Conservation (phyloP, 2,797 vertebrate species). For the Cuculus canorus region DNA sequence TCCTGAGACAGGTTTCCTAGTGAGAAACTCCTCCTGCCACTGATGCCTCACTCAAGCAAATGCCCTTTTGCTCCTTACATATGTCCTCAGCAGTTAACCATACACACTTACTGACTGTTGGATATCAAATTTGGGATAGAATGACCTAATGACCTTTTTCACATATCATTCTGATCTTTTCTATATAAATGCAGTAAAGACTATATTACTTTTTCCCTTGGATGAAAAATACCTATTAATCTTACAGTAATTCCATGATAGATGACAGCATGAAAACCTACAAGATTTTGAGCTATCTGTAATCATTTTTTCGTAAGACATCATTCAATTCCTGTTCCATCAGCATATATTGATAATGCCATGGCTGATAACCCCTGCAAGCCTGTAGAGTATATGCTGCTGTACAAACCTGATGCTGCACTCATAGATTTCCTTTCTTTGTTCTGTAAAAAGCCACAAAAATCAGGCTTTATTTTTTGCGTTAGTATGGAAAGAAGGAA, state of each 20-base stretch:
- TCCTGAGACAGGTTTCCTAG: background rate
- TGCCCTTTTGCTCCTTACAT: background rate
- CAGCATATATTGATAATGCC: background rate
- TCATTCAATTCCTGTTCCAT: background rate
- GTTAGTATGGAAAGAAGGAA: background rate
- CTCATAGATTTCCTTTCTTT: background rate
- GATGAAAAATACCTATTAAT: background rate
- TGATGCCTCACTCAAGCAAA: background rate
- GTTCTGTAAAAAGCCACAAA: background rate
- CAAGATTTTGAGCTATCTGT: background rate
- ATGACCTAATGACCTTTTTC: background rate
- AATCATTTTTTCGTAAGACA: background rate
- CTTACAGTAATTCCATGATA: background rate
- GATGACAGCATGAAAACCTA: background rate
- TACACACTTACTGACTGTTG: fast-evolving
- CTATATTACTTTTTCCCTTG: background rate
- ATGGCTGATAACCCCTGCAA: background rate
- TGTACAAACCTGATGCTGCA: background rate
- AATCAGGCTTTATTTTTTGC: background rate
- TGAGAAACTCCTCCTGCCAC: background rate
- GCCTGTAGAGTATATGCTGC: background rate
- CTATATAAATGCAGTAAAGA: background rate
- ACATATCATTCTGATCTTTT: background rate
- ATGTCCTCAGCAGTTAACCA: background rate
- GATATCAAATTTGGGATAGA: background rate